Conservation (phyloP, 2,797 vertebrate species). For the Enteromius anoplus region DNA sequence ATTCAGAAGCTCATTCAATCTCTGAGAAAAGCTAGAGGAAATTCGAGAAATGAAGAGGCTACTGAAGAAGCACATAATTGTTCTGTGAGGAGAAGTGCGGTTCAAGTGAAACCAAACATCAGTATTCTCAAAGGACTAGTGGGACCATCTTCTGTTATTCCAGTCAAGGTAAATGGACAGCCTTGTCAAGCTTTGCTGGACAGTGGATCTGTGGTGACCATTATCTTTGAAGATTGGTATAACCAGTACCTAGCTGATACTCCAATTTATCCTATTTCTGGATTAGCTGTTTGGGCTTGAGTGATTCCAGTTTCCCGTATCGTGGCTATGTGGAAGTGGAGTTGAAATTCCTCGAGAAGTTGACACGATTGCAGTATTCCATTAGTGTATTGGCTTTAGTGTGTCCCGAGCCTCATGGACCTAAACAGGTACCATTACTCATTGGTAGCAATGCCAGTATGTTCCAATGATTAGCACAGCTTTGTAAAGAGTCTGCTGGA, state of each 20-base stretch:
- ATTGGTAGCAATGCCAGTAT: not conserved
- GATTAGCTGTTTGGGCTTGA: not conserved
- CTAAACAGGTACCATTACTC: not conserved
- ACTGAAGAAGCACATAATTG: not conserved
- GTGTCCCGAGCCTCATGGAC: not conserved
- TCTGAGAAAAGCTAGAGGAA: not conserved
- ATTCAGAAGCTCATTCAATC: slow-evolving; percentile 5
- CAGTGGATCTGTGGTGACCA: not conserved
- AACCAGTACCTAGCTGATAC: not conserved
- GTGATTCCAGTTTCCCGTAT: not conserved
- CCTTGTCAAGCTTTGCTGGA: slow-evolving; percentile 2
- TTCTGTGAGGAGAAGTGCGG: not conserved
- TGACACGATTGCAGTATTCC: not conserved
- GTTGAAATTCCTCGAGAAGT: not conserved
- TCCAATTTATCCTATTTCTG: not conserved
- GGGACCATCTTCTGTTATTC: not conserved
- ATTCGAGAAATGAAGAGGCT: not conserved
- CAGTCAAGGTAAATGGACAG: not conserved
- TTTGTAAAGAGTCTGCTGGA: not conserved
- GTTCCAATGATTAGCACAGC: not conserved
- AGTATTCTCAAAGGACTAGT: not conserved
- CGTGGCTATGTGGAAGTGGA: not conserved
- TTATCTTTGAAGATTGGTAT: slow-evolving; percentile 5
- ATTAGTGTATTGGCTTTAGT: not conserved
- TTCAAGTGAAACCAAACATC: too few relatives aligned